phyloP scores from a whole-genome alignment of 2,113 vertebrate genomes.

The Lepus americanus region DNA sequence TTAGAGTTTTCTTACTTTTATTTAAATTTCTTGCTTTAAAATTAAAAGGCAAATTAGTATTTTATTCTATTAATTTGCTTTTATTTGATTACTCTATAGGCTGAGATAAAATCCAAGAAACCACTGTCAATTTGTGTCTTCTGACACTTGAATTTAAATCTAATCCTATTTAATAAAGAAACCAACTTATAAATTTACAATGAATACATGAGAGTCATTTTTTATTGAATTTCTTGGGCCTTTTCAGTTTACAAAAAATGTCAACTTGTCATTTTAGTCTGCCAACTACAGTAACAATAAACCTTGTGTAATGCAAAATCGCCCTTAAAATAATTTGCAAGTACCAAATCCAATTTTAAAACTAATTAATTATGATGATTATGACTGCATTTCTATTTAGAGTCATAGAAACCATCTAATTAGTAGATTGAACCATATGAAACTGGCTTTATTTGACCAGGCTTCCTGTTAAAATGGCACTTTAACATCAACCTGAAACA shows the following conservation, averaged over 20 bases:
- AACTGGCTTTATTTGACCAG: neutral
- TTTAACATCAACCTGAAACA: neutral
- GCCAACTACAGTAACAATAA: neutral
- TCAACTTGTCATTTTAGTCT: constrained; percentile 2
- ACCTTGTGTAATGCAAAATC: neutral
- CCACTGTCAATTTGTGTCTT: neutral
- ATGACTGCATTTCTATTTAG: neutral
- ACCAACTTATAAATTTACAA: neutral
- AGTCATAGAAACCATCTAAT: neutral
- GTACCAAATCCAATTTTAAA: neutral
- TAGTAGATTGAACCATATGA: neutral
- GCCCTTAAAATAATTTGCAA: constrained; percentile 22
- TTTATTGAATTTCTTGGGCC: constrained; percentile 1
- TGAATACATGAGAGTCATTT: neutral
- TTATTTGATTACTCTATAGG: constrained; percentile 7
- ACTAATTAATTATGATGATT: neutral
- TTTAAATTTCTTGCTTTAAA: constrained; percentile 7
- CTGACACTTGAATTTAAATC: neutral
- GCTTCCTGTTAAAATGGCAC: neutral
- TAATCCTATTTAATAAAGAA: neutral
- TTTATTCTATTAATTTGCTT: constrained; percentile 4
- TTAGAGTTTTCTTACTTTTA: constrained; percentile 1
- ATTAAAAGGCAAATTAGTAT: neutral
- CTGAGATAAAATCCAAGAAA: constrained; percentile 2
- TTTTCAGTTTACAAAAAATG: neutral